Base-by-base conservation (phyloP, 2,888 invertebrate genomes). In the Calliopum simillimum region DNA sequence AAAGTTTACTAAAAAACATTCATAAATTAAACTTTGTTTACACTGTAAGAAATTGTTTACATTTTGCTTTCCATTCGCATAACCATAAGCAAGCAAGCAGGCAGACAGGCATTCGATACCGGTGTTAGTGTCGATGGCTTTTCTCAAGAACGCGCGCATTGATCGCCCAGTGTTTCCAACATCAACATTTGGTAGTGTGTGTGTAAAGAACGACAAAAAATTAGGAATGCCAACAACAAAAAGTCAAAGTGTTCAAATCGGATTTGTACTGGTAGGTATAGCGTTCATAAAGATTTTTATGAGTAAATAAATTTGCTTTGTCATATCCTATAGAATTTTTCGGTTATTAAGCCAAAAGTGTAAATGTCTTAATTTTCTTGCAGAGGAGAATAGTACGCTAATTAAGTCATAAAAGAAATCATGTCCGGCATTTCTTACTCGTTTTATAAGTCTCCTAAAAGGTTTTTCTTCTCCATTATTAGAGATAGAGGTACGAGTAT, bases 31-130 rank as follows among this genome's bases (percentile, higher is more conserved):
- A 21, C 14, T 23, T 56, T 56, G 55, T 56, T 56, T 56, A 56
- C 55, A 56, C 21, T 49, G 49, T 25, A 56, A 14, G 55, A 21
- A 56, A 56, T 56, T 56, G 55, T 56, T 56, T 56, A 56, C 55
- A 56, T 56, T 53, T 23, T 19, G 21, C 25, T 23, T 23, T 23
- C 25, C 55, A 56, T 56, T 14, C 16, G 16, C 16, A 8, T 33
- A 33, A 8, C 33, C 33, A 33, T 33, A 33, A 33, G 33, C 33
- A 33, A 33, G 33, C 33, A 33, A 33, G n/a, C n/a, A n/a, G n/a
- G n/a, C n/a, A 8, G 33, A 8, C 33, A 33, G 33, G 33, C 5
- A 2, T 33, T 33, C 33, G 33, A 1, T 6, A 8, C 8, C 8
- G 33, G 33, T 33, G 33, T 33, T 33, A 8, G 33, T 33, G 33